Evolutionary conservation across 1,140 invertebrate genomes (phyloP).

Genomic region (Cephus cinctus): DNA sequence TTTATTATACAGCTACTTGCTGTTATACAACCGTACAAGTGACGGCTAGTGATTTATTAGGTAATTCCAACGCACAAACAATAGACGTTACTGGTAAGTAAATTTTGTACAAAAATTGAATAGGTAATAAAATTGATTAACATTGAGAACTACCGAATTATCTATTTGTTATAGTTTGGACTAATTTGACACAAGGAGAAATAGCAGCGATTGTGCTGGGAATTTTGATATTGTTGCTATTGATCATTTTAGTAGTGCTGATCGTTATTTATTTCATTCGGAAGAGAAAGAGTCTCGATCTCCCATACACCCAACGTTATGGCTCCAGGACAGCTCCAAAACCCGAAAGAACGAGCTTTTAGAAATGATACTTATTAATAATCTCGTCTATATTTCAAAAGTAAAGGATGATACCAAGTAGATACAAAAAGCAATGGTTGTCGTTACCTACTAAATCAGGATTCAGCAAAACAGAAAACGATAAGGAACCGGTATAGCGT

Average conservation of each 20-base stretch:
- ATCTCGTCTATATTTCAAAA: conserved; percentile 7
- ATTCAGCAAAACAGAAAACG: conserved; percentile 5
- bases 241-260: conserved; percentile 46
- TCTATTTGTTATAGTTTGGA: conserved; percentile 40
- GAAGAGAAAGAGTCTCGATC: conserved; percentile 40
- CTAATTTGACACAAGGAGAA: conserved; percentile 45
- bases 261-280: conserved; percentile 41
- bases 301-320: conserved; percentile 49
- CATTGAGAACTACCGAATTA: conserved; percentile 18
- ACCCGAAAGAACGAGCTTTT: conserved; percentile 41
- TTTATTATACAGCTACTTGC: conserved; percentile 63
- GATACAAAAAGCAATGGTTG: not conserved
- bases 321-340: conserved; percentile 46
- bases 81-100: conserved; percentile 62
- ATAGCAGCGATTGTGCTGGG: conserved; percentile 54
- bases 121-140: no score
- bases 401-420: not conserved
- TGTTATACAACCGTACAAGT: conserved; percentile 61
- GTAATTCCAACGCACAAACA: conserved; percentile 58
- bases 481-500: not conserved
- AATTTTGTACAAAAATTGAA: no score
- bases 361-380: conserved; percentile 12
- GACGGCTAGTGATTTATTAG: conserved; percentile 59
- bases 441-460: not conserved
- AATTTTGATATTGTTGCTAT: conserved; percentile 37